phyloP scores from a whole-genome alignment of 2,888 invertebrate genomes.

The Ormyrus pomaceus region DNA sequence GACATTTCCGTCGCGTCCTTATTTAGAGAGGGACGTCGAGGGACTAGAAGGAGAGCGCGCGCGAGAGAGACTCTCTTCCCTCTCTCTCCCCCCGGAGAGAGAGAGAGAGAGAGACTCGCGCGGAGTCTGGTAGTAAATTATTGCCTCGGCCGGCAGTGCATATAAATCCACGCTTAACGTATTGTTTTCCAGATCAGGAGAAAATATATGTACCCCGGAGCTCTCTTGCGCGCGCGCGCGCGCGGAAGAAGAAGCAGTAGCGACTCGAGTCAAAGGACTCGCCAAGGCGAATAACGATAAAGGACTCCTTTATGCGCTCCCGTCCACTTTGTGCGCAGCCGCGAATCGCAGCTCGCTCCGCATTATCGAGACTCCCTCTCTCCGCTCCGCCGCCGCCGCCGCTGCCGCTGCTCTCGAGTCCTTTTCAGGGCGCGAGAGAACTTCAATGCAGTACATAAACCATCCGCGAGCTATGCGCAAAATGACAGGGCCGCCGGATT shows the following conservation, averaged over 20 bases:
- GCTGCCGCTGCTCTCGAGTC: neutral
- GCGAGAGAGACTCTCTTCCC: too few species aligned
- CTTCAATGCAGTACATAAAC: slow-evolving; percentile 43
- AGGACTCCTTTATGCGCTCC: slow-evolving; percentile 58
- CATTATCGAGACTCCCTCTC: slow-evolving; percentile 31
- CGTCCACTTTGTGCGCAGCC: slow-evolving; percentile 62
- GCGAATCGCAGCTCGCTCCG: slow-evolving; percentile 51
- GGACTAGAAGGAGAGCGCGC: slow-evolving; percentile 57
- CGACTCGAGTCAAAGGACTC: slow-evolving; percentile 55
- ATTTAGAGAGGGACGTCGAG: slow-evolving; percentile 70
- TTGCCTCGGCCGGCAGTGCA: slow-evolving; percentile 69
- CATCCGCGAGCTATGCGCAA: slow-evolving; percentile 16
- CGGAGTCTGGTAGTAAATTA: slow-evolving; percentile 69
- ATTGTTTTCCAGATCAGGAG: slow-evolving; percentile 76
- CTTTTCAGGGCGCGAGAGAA: too few species aligned
- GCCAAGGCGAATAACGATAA: slow-evolving; percentile 59
- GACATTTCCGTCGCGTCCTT: slow-evolving; percentile 73
- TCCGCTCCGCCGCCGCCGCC: neutral
- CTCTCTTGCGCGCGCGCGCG: neutral
- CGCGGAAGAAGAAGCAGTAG: slow-evolving; percentile 31
- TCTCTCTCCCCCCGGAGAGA: slow-evolving; percentile 42
- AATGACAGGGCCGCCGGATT: slow-evolving; percentile 44
- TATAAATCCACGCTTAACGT: slow-evolving; percentile 73
- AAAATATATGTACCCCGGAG: slow-evolving; percentile 71
- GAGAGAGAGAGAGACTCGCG: slow-evolving; percentile 13